These are phyloP conservation scores for Anoura caudifer DNA, from an alignment of 2,113 vertebrate species.

Conservation along the genomic window DNA sequence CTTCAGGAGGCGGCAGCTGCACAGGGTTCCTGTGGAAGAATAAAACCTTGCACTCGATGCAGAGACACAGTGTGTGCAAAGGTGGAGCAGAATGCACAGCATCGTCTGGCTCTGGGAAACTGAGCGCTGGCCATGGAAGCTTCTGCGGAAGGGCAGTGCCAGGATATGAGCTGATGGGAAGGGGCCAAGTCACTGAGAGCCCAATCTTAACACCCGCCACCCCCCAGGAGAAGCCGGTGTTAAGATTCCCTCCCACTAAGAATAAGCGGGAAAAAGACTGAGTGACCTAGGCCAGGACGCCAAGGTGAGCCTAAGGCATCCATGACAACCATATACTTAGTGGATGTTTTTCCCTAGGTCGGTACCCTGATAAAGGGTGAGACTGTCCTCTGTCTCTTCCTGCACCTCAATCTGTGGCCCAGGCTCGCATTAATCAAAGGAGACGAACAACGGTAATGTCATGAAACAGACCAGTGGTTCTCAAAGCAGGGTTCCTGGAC, in stretches of 20 bases:
- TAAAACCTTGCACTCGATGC: too few species aligned
- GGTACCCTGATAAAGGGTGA: not conserved
- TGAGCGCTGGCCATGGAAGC: not conserved
- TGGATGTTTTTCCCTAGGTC: rapidly evolving
- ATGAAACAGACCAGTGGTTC: not conserved
- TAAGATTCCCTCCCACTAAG: too few species aligned
- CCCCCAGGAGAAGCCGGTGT: too few species aligned
- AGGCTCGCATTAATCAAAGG: not conserved
- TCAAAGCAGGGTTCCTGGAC: not conserved
- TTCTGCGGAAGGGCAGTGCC: not conserved
- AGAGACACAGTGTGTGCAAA: not conserved
- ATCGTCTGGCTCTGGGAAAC: not conserved
- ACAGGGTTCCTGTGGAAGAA: not conserved
- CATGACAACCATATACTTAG: not conserved
- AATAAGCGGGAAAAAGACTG: too few species aligned
- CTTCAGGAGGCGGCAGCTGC: not conserved
- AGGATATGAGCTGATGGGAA: not conserved
- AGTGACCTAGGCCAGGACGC: not conserved
- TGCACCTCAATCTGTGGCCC: not conserved
- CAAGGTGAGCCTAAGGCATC: not conserved
- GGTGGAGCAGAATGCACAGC: rapidly evolving
- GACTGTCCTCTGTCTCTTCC: not conserved
- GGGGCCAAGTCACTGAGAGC: not conserved
- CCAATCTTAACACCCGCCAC: not conserved
- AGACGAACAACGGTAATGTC: not conserved